A percentile compares a stretch with the other conserved stretches of the same genome.
Evolutionary conservation across 2,888 invertebrate genomes (phyloP).

Genomic region (Anoplius nigerrimus): DNA sequence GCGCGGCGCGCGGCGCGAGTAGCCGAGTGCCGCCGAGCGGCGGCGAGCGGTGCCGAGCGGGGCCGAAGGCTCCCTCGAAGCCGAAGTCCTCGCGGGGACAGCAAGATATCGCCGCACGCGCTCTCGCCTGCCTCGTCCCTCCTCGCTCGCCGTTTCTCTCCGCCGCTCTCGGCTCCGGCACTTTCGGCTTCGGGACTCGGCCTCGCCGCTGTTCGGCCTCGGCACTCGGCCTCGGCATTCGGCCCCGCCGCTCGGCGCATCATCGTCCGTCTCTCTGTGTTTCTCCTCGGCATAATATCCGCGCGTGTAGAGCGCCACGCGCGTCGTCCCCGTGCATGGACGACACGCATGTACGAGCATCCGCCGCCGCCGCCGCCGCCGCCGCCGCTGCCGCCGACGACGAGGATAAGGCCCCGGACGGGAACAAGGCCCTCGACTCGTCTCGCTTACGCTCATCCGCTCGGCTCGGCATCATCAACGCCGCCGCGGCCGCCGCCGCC

Average conservation of each 20-base stretch:
- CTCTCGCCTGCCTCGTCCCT: constrained; percentile 9
- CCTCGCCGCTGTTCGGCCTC: too few species aligned
- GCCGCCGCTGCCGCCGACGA: constrained; percentile 29
- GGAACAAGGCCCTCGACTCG: constrained; percentile 64
- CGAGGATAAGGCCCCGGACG: constrained; percentile 61
- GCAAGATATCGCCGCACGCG: constrained; percentile 7
- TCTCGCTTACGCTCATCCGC: constrained; percentile 59
- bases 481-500: background rate
- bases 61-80: constrained; percentile 1
- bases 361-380: too few species aligned
- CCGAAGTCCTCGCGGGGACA: too few species aligned
- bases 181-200: too few species aligned
- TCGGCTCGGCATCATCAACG: constrained; percentile 50
- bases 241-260: background rate
- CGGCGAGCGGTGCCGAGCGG: constrained; percentile 57
- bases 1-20: constrained; percentile 42
- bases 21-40: constrained; percentile 54
- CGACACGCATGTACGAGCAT: constrained; percentile 59
- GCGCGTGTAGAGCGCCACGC: constrained; percentile 23
- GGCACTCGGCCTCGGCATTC: too few species aligned
- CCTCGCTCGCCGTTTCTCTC: constrained; percentile 22
- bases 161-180: too few species aligned
- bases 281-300: constrained; percentile 5
- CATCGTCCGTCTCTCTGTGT: constrained; percentile 10
- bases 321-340: constrained; percentile 53